Base-by-base conservation (phyloP, 1,140 invertebrate genomes). In the Bombus haemorrhoidalis region DNA sequence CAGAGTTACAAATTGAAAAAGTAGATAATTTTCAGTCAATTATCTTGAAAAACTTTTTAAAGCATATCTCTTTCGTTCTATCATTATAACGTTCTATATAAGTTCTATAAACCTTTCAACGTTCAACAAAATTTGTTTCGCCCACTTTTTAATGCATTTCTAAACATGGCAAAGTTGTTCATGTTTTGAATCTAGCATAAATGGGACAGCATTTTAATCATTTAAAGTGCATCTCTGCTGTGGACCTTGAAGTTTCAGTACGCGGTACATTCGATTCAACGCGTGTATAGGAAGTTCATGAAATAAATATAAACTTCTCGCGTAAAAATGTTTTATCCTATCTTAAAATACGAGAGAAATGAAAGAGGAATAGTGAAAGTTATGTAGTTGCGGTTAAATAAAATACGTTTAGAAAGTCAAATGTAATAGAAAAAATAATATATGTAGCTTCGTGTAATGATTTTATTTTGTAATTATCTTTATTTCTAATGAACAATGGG, bases 241-340 rank as follows among this genome's bases (percentile, higher is more conserved):
- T 25, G 41, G n/a, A 47, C 72, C 39, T 41, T 43, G 37, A 73
- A 73, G 72, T 73, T 73, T 47, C 41, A 43, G n/a, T 15, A 47
- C 72, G 72, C 41, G 18, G n/a, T 18, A 28, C 28, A 32, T 73
- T 73, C n/a, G 41, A 47, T 73, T 43, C 25, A 32, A 73, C 28
- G 25, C 72, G 68, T 22, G n/a, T 43, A 43, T 32, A 43, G 13
- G 22, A 43, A 73, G 15, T 41, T 73, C n/a, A 32, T 15, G 72
- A 69, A 69, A 73, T 73, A 73, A 73, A 73, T 43, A 47, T 15
- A 47, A 73, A 73, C 72, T 73, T 73, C 22, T 47, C n/a, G 28
- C 15, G 72, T 73, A 47, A 73, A 47, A 41, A 47, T 39, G 15
- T 73, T 73, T 43, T 73, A 41, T 73, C 18, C 25, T n/a, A 2